Evolutionary conservation across 2,797 vertebrate species (phyloP), one percentile per base, ranked within the genome.

Genomic region (Anas georgica): DNA sequence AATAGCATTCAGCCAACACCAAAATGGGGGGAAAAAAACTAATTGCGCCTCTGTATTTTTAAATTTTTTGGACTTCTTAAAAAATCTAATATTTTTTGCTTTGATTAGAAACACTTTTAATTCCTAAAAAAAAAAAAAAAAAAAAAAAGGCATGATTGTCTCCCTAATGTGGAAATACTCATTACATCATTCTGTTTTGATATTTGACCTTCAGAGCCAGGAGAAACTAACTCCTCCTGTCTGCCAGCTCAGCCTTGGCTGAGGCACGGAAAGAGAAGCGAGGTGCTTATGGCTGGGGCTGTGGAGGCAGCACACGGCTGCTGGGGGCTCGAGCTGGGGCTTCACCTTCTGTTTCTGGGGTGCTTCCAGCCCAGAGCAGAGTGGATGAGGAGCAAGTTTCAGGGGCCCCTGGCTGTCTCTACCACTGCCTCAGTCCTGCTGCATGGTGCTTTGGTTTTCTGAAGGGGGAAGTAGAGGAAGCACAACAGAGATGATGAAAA

Each of bases 41-140:
- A 64, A 83, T 41, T 84, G 12, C 12, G 39, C 45, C 54, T 63
- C 80, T 46, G n/a, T 17, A 16, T 54, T 80, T 20, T 66, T 88
- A 31, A 39, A 48, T n/a, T 75, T 82, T 82, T 56, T 23, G 41
- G 29, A 4, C 63, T 91, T 81, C 54, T 46, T 90, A 62, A 83
- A 83, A 77, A 78, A 37, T 25, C 4, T 8, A 18, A 31, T 62
- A 6, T 23, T 84, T 84, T 93, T 73, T 58, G 21, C 17, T 92
- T 83, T 63, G 7, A 62, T 92, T 84, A 82, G 56, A 67, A 90
- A 67, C 16, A 28, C 7, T 87, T 59, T 70, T 46, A 39, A 39
- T 43, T 59, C 18, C 37, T 75, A 41, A 76, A 70, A 52, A 7
- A 70, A 79, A n/a, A 43, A 43, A 17, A 43, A 45, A 45, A 17